Evolutionary conservation across 1,140 invertebrate species (phyloP).

Genomic region (Bombyx mandarina): DNA sequence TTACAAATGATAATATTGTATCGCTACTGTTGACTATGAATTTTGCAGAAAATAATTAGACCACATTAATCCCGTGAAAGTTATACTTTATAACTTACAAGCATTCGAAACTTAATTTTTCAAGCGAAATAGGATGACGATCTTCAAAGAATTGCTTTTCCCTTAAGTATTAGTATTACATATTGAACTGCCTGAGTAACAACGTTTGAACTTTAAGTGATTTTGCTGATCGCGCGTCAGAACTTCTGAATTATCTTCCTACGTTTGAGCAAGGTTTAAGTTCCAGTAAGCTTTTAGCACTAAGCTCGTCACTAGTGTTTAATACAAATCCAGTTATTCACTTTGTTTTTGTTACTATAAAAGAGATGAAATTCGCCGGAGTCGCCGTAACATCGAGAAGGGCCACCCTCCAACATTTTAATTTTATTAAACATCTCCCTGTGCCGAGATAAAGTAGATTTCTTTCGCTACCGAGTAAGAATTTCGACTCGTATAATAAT

Average conservation of each 20-base stretch:
- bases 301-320: conserved; percentile 13
- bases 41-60: too few species aligned
- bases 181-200: conserved; percentile 27
- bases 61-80: too few species aligned
- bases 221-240: conserved; percentile 27
- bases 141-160: too few species aligned
- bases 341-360: conserved; percentile 19
- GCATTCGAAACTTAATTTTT: too few species aligned
- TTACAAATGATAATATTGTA: too few species aligned
- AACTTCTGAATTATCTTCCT: conserved; percentile 20
- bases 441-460: conserved; percentile 66
- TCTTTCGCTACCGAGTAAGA: conserved; percentile 67
- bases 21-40: too few species aligned
- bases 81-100: too few species aligned
- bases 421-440: conserved; percentile 67
- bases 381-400: conserved; percentile 50
- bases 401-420: conserved; percentile 58
- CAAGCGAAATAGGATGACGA: too few species aligned
- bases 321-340: conserved; percentile 19
- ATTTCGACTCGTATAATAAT: conserved; percentile 70
- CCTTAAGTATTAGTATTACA: too few species aligned
- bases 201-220: conserved; percentile 24
- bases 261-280: conserved; percentile 20
- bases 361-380: conserved; percentile 42
- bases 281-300: conserved; percentile 13